Percentiles rank a stretch among this genome's conserved stretches.
These are phyloP conservation scores for Trematocara caparti DNA, from an alignment of 2,797 vertebrate species.

Conservation along the genomic window DNA sequence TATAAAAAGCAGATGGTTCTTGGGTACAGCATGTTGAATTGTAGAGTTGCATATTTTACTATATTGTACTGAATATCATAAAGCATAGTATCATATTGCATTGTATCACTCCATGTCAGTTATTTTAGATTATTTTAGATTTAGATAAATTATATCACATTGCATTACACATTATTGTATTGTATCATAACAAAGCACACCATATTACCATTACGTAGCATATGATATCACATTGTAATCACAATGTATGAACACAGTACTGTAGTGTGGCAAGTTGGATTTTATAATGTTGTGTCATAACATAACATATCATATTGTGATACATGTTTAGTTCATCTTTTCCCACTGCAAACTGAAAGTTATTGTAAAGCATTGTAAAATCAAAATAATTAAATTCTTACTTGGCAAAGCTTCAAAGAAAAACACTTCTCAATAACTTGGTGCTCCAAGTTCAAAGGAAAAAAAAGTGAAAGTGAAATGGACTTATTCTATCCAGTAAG, in stretches of 20 bases:
- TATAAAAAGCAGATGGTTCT: not conserved
- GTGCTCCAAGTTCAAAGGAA: not conserved
- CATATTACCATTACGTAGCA: not conserved
- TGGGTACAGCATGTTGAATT: not conserved
- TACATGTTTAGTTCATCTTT: not conserved
- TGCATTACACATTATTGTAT: not conserved
- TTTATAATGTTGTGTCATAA: not conserved
- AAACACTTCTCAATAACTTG: not conserved
- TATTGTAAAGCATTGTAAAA: not conserved
- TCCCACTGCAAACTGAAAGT: not conserved
- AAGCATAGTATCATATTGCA: not conserved
- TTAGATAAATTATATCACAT: not conserved
- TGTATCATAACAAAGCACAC: not conserved
- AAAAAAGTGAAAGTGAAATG: not conserved
- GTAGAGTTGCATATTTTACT: not conserved
- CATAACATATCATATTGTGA: not conserved
- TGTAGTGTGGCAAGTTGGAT: not conserved
- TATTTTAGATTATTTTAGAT: not conserved
- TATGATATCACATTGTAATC: not conserved
- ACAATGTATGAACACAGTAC: not conserved
- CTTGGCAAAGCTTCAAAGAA: not conserved
- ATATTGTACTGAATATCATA: not conserved
- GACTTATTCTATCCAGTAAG: not conserved
- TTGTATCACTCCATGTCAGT: not conserved
- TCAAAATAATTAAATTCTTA: not conserved